Percentiles rank a stretch among this genome's conserved stretches.
Evolutionary conservation across 2,113 vertebrate species (phyloP).

Genomic region (Ondatra zibethicus): DNA sequence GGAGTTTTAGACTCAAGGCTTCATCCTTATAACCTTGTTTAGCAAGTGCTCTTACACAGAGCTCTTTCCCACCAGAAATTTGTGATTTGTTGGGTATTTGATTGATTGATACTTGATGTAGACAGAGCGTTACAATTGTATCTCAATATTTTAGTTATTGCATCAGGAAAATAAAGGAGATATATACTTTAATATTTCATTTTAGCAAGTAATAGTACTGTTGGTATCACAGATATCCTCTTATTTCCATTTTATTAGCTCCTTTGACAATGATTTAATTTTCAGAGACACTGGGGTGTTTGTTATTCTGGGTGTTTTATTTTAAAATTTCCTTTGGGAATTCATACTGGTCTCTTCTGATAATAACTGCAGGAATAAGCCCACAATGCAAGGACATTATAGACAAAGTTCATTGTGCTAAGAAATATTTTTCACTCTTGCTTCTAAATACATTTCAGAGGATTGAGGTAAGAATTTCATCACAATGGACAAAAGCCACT

Average conservation of each 20-base stretch:
- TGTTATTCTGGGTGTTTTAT: neutral
- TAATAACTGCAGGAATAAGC: neutral
- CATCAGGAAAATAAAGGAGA: neutral
- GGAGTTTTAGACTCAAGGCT: neutral
- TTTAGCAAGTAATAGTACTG: neutral
- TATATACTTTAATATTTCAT: neutral
- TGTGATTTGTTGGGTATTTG: neutral
- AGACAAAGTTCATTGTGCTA: neutral
- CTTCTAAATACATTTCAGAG: neutral
- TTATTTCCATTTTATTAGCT: neutral
- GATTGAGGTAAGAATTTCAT: fast-evolving
- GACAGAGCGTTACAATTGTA: neutral
- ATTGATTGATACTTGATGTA: neutral
- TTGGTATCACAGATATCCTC: neutral
- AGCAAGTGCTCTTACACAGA: neutral
- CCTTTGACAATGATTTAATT: neutral
- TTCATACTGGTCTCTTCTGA: neutral
- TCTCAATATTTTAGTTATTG: neutral
- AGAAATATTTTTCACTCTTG: neutral
- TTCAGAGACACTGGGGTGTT: neutral
- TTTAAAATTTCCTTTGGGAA: neutral
- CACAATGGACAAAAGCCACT: neutral
- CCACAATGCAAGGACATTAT: neutral
- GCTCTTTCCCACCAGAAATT: neutral
- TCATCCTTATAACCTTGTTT: neutral